Evolutionary conservation across 2,113 vertebrate species (phyloP), one percentile per base, ranked within the genome.

Genomic region (Desmodus rotundus): DNA sequence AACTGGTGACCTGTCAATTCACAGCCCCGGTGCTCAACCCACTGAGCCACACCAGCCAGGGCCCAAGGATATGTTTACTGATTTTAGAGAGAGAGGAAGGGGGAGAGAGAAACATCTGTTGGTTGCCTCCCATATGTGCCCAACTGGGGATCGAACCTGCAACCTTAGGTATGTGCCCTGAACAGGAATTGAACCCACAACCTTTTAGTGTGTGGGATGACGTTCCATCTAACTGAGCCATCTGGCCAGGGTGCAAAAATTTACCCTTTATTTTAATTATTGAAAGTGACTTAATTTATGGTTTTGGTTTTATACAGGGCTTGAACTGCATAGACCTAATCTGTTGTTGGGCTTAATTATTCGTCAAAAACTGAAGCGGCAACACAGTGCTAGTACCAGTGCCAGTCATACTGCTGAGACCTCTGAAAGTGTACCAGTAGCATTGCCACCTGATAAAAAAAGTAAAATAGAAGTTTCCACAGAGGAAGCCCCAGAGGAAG

Each of bases 301-400:
- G 97, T 98, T 83, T 89, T 89, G 65, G 82, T 98, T 97, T 98
- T 98, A 97, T 80, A 84, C 98, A 99, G 99, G 99, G 41, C 99
- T 99, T 96, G 99, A 99, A 98, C 98, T 98, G 68, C 99, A 99
- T 97, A 99, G 99, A 97, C 98, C 99, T 95, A 99, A 99, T 98
- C 98, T 99, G 13, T 98, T 99, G 70, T 98, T 99, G 89, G 99
- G 99, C 87, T 98, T 99, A 88, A 99, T 99, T 92, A 99, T 99
- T 97, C 99, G 99, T 68, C 99, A 99, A 91, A 99, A 99, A 97
- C 98, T 99, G 36, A 99, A 99, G 98, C 99, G 99, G 41, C 99
- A 99, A 89, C 99, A 98, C 19, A 93, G 97, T 77, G 96, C 98
- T 93, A 97, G 91, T 93, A 33, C 96, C 50, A 97, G 94, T 10